Evolutionary conservation across 2,888 invertebrate species (phyloP), one percentile per base, ranked within the genome.

Genomic region (Athripsodes cinereus): DNA sequence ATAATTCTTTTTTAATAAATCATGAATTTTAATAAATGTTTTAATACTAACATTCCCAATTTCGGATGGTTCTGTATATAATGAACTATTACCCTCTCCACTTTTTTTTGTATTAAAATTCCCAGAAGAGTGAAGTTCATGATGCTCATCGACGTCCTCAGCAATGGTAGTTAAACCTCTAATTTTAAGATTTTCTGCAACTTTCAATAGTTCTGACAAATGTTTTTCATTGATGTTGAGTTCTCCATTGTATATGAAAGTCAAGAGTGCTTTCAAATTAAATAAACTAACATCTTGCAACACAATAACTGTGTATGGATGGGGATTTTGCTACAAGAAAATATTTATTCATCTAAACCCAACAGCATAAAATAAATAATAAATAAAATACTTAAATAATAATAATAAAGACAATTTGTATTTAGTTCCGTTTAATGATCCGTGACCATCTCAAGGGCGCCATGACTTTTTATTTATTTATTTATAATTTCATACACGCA

Each of bases 221-320:
- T 85, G 85, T 66, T 86, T 84, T 67, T 87, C 85, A 50, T 85
- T 84, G 50, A 87, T 85, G 72, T 85, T 84, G 19, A 87, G 87
- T 71, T 87, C 87, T 5, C 87, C 87, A 68, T 86, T 84, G 69
- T 87, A 87, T 80, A 87, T 86, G 70, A 87, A 87, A 68, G 82
- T 81, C 64, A 87, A 74, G 52, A 87, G 69, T 22, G 84, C 83
- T 66, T 81, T 80, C 67, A 87, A 72, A 66, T 86, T 85, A 64
- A 78, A 78, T 65, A 83, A 83, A 69, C 83, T 81, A 66, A 87
- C 85, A 74, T 87, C 87, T 71, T 86, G 83, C 60, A 87, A 78
- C 67, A 87, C 86, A 74, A 87, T 85, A 71, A 87, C 86, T 65
- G 87, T 87, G 78, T 86, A 85, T 68, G 82, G 84, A 74, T 84